These are phyloP conservation scores for Mythimna impura DNA, from an alignment of 2,888 invertebrate species.

Conservation along the genomic window DNA sequence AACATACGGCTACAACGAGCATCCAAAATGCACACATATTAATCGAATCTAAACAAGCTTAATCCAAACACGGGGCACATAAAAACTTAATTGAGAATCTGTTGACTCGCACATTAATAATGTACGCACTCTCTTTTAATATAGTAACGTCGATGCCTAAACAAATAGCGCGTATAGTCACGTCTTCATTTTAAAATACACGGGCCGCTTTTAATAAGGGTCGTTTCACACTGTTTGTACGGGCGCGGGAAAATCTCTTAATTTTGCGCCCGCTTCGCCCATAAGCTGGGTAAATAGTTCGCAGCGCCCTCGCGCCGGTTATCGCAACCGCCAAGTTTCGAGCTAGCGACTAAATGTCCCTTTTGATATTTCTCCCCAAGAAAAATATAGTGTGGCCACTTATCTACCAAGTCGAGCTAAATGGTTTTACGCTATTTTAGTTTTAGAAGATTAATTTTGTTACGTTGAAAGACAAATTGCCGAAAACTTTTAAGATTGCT, in stretches of 20 bases:
- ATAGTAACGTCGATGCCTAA: constrained; percentile 66
- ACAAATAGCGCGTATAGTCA: constrained; percentile 66
- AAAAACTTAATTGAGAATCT: constrained; percentile 58
- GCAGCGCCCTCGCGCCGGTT: constrained; percentile 68
- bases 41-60: constrained; percentile 45
- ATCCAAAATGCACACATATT: constrained; percentile 43
- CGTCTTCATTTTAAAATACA: constrained; percentile 83
- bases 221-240: constrained; percentile 81
- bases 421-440: constrained; percentile 50
- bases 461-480: constrained; percentile 55
- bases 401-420: constrained; percentile 39
- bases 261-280: constrained; percentile 80
- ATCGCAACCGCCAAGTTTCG: constrained; percentile 57
- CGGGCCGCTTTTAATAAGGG: constrained; percentile 81
- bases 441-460: constrained; percentile 55
- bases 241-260: constrained; percentile 83
- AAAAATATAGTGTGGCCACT: constrained; percentile 50
- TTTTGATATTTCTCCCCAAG: constrained; percentile 51
- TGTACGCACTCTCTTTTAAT: constrained; percentile 58
- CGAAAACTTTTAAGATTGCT: constrained; percentile 45
- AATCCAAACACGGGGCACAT: constrained; percentile 8
- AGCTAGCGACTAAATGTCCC: constrained; percentile 55
- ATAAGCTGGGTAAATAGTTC: constrained; percentile 77
- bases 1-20: not conserved
- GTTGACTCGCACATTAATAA: constrained; percentile 52